phyloP scores from a whole-genome alignment of 2,113 vertebrate genomes.

The Podilymbus podiceps region DNA sequence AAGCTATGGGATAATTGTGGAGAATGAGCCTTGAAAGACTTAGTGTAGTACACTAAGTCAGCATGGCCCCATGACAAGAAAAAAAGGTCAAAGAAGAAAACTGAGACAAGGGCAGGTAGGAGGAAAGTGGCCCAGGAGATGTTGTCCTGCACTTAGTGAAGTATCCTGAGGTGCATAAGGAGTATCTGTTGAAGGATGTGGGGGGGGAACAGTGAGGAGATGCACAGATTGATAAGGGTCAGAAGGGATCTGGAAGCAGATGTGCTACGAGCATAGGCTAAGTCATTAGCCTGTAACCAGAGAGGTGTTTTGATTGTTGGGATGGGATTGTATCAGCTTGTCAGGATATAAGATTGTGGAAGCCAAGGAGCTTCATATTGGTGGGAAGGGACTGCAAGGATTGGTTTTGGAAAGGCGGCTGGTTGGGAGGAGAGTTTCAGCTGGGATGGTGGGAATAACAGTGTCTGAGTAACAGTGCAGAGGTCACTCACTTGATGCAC shows the following conservation, averaged over 20 bases:
- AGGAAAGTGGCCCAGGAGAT: neutral
- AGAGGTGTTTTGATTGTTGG: neutral
- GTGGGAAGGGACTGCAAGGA: neutral
- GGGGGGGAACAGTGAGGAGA: neutral
- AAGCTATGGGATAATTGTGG: neutral
- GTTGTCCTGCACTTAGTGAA: fast-evolving
- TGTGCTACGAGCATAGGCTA: neutral
- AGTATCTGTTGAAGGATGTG: neutral
- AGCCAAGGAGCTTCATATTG: neutral
- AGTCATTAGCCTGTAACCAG: neutral
- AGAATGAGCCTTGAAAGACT: neutral
- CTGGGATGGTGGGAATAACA: neutral
- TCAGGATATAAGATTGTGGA: neutral
- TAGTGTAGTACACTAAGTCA: neutral
- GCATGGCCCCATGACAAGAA: neutral
- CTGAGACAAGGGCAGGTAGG: neutral
- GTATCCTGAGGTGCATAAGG: neutral
- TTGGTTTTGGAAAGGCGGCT: neutral
- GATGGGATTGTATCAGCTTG: neutral
- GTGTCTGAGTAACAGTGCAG: neutral
- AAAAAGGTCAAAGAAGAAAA: neutral
- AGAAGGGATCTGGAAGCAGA: neutral
- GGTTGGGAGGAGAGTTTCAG: neutral
- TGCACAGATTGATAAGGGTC: neutral
- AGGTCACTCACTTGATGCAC: neutral